Base-by-base conservation (phyloP, 2,888 invertebrate genomes). In the Graphium colonna region DNA sequence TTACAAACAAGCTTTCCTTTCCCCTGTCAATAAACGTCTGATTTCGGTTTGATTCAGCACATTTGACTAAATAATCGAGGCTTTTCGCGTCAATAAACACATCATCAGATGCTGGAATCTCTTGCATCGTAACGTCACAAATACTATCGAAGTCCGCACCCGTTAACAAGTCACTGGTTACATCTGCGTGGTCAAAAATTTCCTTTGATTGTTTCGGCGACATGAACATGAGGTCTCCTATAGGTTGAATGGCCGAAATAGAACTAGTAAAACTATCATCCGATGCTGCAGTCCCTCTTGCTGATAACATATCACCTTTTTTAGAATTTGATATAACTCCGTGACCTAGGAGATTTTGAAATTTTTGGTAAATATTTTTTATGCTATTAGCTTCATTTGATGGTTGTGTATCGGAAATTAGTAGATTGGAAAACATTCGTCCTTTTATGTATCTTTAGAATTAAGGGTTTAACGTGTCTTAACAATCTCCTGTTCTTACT, bases 1-100 rank as follows among this genome's bases (percentile, higher is more conserved):
- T 94, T 9, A 93, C 91, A 78, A 93, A 94, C 44, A 94, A 82
- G 51, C 94, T 94, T 69, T 94, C 92, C 55, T 93, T 91, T 56
- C 84, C 73, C 54, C 81, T 72, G 63, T 87, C 87, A 55, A 83
- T 68, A 31, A 70, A 63, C 46, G 65, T 81, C 26, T 74, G 70
- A 52, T 80, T 75, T 15, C 75, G 68, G 64, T 80, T 77, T 3
- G 88, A 78, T 67, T 85, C 78, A 3, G 85, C 77, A 61, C 88
- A 90, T 58, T 84, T 84, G 33, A 90, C 79, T 10, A 92, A 77
- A 62, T 89, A 92, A 65, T 92, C 92, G 58, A 92, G 82, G 55
- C 86, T 87, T 38, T 76, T 82, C 12, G 92, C 87, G 69, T 92
- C 92, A 56, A 90, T 87, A 60, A 91, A 91, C 68, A 91, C 86